Conservation (phyloP, 2,113 vertebrate genomes). For the Erinaceus europaeus region DNA sequence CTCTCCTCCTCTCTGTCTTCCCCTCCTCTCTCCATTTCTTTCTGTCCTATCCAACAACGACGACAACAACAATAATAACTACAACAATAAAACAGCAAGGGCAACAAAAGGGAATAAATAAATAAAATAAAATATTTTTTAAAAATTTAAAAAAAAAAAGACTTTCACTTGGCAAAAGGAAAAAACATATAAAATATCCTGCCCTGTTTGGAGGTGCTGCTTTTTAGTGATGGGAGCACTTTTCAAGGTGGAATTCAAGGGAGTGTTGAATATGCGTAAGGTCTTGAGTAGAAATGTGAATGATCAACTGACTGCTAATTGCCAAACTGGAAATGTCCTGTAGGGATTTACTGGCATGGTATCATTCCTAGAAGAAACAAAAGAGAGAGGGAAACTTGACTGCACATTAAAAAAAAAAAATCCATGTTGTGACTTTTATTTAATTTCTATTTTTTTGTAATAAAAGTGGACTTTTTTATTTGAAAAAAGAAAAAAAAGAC, state of each 20-base stretch:
- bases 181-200: too few relatives aligned
- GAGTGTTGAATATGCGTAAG: slow-evolving; percentile 78
- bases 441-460: slow-evolving; percentile 87
- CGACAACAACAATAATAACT: too few relatives aligned
- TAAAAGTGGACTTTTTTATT: slow-evolving; percentile 91
- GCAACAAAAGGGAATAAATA: too few relatives aligned
- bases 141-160: too few relatives aligned
- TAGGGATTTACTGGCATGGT: slow-evolving; percentile 90
- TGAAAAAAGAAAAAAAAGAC: too few relatives aligned
- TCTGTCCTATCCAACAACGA: too few relatives aligned
- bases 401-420: slow-evolving; percentile 91
- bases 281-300: slow-evolving; percentile 86
- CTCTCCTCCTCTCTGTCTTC: too few relatives aligned
- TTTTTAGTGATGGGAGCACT: slow-evolving; percentile 47
- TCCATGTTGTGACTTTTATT: slow-evolving; percentile 93
- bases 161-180: too few relatives aligned
- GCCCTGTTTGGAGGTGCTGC: background rate
- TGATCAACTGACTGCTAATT: slow-evolving; percentile 85
- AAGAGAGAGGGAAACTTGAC: slow-evolving; percentile 86
- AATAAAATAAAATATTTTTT: too few relatives aligned
- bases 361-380: slow-evolving; percentile 86
- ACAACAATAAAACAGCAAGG: too few relatives aligned
- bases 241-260: slow-evolving; percentile 19
- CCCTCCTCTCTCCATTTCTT: too few relatives aligned
- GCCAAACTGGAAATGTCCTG: slow-evolving; percentile 96